These are phyloP conservation scores for Tetanocera ferruginea DNA, from an alignment of 2,888 invertebrate genomes.

Conservation along the genomic window DNA sequence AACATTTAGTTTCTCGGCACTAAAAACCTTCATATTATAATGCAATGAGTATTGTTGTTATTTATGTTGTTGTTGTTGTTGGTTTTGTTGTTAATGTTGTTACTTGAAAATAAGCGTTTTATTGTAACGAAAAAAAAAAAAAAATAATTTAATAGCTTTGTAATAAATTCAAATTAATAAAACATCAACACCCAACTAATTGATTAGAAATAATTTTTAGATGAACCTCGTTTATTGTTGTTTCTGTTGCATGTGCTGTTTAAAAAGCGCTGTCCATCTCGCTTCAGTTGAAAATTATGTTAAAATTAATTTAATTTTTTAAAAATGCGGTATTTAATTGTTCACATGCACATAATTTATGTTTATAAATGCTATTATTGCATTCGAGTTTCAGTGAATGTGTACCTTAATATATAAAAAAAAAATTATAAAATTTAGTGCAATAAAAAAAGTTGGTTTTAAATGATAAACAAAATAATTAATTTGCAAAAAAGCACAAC, in stretches of 20 bases:
- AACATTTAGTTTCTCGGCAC: neutral
- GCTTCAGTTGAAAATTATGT: neutral
- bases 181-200: too few species aligned
- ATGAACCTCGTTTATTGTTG: neutral
- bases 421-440: neutral
- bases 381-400: neutral
- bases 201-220: too few species aligned
- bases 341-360: constrained; percentile 19
- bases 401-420: neutral
- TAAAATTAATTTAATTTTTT: constrained; percentile 17
- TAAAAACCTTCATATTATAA: neutral
- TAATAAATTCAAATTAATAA: neutral
- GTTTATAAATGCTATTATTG: neutral
- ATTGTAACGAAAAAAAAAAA: neutral
- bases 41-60: neutral
- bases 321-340: constrained; percentile 23
- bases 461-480: constrained; percentile 25
- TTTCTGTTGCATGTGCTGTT: neutral
- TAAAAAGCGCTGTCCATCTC: neutral
- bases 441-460: constrained; percentile 2
- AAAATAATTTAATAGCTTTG: neutral
- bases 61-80: too few species aligned
- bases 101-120: neutral
- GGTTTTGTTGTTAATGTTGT: neutral
- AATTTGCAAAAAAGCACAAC: constrained; percentile 24